Evolutionary conservation across 1,140 invertebrate species (phyloP), one percentile per base, ranked within the genome.

Genomic region (Capitella teleta): DNA sequence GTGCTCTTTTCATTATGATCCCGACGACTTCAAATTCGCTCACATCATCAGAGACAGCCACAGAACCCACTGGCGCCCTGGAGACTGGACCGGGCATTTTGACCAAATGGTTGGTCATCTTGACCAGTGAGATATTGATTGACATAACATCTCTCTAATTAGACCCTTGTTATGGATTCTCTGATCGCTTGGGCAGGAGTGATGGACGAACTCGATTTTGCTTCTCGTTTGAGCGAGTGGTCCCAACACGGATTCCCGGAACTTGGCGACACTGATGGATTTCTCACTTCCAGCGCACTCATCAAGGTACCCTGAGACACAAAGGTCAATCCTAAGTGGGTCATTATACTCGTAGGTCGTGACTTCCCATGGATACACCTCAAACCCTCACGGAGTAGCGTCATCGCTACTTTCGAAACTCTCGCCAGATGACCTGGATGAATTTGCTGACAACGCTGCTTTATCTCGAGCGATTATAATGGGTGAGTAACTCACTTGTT

Each of bases 131-230:
- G n/a, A n/a, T n/a, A n/a, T n/a, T n/a, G n/a, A n/a, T n/a, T n/a
- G n/a, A n/a, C n/a, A n/a, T n/a, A n/a, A n/a, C n/a, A n/a, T n/a
- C n/a, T n/a, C n/a, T n/a, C n/a, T n/a, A n/a, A n/a, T n/a, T n/a
- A 73, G 71, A 58, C 68, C 41, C 37, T 74, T 28, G 63, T 70
- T n/a, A 40, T 73, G 28, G 71, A 74, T 41, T 68, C 66, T 16
- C 37, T 74, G 16, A 46, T 68, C 8, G 57, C 66, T 19, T 74
- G 71, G 71, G 71, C 61, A 18, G 71, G 71, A 19, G 70, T 73
- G 18, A 58, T 73, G 16, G 71, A 74, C 57, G 71, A 74, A 55
- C 52, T 74, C 24, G 71, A 74, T 52, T 71, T 70, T 64, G 68
- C 70, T 14, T 61, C 64, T 41, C 50, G 63, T 34, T 54, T 74